Evolutionary conservation across 2,113 vertebrate genomes (phyloP), one percentile per base, ranked within the genome.

Genomic region (Aspidoscelis tigris): DNA sequence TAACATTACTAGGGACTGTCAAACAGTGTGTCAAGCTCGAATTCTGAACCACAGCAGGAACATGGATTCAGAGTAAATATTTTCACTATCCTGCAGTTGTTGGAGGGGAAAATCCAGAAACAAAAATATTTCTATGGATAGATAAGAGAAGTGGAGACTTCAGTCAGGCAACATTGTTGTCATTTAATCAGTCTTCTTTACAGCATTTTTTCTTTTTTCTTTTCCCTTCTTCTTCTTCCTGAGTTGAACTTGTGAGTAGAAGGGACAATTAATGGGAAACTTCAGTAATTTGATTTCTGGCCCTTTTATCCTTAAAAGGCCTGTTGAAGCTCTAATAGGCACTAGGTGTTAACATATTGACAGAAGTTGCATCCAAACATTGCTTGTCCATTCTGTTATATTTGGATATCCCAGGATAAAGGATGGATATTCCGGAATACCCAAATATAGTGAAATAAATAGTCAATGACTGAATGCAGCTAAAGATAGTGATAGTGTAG

Each of bases 41-140:
- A 87, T 86, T 86, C 77, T 0, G 0, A 91, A 82, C 88, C 61
- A 84, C 26, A 88, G 72, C 39, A 76, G 83, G 43, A 74, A 26
- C 90, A 84, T 77, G 83, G 5, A 80, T 39, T 50, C 65, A 71
- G 76, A 83, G 58, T 3, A 90, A 91, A 90, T 87, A 88, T 72
- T 90, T 82, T 85, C 22, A 88, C 86, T 84, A 5, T 76, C 89
- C 39, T 50, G 80, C 3, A 83, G 88, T 66, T 87, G 2, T 80
- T n/a, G 74, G 71, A 73, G 33, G 18, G 81, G 74, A 4, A 1
- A 83, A 79, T 39, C 21, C 44, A 78, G 53, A 78, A 50, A 78
- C 69, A 86, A 84, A 74, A 75, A 0, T 66, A 71, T 84, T 90
- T 83, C 82, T 80, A 78, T 39, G 24, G 75, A 12, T 2, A 88